Evolutionary conservation across 2,888 invertebrate species (phyloP).

Genomic region (Tetheella fluctuosa): DNA sequence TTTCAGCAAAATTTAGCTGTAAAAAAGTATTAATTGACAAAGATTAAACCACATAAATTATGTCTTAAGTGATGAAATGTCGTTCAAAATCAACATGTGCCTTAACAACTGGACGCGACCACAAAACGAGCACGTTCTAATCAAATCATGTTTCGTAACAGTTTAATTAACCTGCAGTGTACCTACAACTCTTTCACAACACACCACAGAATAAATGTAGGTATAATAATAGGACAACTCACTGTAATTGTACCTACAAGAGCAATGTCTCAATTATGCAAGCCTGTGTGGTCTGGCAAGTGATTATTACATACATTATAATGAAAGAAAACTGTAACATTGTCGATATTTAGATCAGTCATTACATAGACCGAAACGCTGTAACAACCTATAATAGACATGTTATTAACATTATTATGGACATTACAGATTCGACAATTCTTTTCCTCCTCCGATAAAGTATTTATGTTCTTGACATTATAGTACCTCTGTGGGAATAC

Average conservation of each 20-base stretch:
- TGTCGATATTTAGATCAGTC: slow-evolving; percentile 74
- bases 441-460: slow-evolving; percentile 56
- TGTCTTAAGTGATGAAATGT: slow-evolving; percentile 49
- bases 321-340: slow-evolving; percentile 69
- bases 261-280: slow-evolving; percentile 76
- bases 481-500: slow-evolving; percentile 22
- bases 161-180: slow-evolving; percentile 46
- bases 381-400: slow-evolving; percentile 73
- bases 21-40: background rate
- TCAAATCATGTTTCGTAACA: slow-evolving; percentile 53
- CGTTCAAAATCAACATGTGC: slow-evolving; percentile 23
- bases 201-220: slow-evolving; percentile 42
- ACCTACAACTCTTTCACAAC: slow-evolving; percentile 48
- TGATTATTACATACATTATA: slow-evolving; percentile 64
- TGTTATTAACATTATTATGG: slow-evolving; percentile 73
- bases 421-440: slow-evolving; percentile 67
- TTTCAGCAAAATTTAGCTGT: too few species aligned
- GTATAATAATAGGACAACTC: slow-evolving; percentile 54
- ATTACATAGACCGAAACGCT: slow-evolving; percentile 69
- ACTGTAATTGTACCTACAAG: slow-evolving; percentile 64
- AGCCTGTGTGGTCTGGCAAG: slow-evolving; percentile 73
- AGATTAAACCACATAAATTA: slow-evolving; percentile 20
- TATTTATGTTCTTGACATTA: slow-evolving; percentile 37
- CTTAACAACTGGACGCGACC: slow-evolving; percentile 47
- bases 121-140: slow-evolving; percentile 63